Percentiles rank a stretch among this genome's conserved stretches.
phyloP scores from a whole-genome alignment of 35 echinoderm and acorn worm species.

The Heliocidaris tuberculata region DNA sequence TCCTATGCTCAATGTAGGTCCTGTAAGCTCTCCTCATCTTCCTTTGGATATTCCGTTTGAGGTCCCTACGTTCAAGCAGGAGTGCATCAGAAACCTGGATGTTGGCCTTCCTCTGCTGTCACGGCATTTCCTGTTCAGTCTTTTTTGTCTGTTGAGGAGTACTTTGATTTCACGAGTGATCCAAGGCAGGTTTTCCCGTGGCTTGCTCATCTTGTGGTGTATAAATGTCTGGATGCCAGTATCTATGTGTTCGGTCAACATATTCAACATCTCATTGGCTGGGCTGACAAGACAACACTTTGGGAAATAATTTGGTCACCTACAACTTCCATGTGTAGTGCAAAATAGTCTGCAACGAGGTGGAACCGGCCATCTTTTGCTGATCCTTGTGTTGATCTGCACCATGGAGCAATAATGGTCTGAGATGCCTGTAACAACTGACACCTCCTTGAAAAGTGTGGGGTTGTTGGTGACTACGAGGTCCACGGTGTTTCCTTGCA shows the following conservation, averaged over 20 bases:
- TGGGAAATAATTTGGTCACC: not conserved
- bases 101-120: slow-evolving; percentile 1
- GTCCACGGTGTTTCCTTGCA: not conserved
- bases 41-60: not conserved
- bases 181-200: not conserved
- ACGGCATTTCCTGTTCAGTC: not conserved
- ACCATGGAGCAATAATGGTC: not conserved
- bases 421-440: not conserved
- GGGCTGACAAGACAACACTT: not conserved
- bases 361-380: too few species aligned
- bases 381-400: not conserved
- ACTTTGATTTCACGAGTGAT: not conserved
- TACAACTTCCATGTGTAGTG: too few species aligned
- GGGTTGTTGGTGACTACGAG: not conserved
- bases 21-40: not conserved
- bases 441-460: too few species aligned
- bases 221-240: not conserved
- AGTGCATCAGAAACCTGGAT: not conserved
- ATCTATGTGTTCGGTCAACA: not conserved
- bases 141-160: not conserved
- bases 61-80: not conserved
- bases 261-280: not conserved
- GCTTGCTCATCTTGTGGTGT: not conserved
- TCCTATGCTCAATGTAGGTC: not conserved
- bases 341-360: too few species aligned